Evolutionary conservation across 2,113 vertebrate genomes (phyloP).

Genomic region (Microcebus jonahi): DNA sequence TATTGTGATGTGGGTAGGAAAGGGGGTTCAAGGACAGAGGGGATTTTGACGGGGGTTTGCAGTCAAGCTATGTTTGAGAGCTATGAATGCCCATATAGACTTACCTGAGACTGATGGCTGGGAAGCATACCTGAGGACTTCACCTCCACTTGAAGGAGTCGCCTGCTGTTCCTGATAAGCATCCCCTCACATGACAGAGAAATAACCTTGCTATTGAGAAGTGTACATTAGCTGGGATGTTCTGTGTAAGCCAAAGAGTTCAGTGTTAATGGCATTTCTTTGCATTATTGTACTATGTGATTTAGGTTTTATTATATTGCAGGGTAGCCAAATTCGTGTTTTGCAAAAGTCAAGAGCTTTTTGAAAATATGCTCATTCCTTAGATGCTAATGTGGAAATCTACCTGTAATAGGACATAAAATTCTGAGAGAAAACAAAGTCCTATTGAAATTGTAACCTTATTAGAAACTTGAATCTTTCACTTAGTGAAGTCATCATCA

Average conservation of each 20-base stretch:
- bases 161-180: neutral
- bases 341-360: neutral
- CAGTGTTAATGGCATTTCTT: neutral
- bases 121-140: neutral
- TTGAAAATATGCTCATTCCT: neutral
- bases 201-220: neutral
- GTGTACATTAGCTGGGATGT: neutral
- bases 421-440: neutral
- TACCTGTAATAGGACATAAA: neutral
- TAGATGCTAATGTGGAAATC: conserved; percentile 15
- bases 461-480: conserved; percentile 16
- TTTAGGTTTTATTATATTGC: neutral
- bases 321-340: neutral
- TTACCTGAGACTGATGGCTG: neutral
- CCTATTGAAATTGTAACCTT: conserved; percentile 19
- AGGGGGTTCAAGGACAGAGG: neutral
- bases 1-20: neutral
- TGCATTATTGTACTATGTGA: neutral
- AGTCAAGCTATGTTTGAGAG: neutral
- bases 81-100: neutral
- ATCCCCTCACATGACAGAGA: neutral
- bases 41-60: neutral
- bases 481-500: conserved; percentile 22
- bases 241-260: neutral
- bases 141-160: neutral